phyloP scores from a whole-genome alignment of 2,113 vertebrate genomes.

The Stegastes partitus region DNA sequence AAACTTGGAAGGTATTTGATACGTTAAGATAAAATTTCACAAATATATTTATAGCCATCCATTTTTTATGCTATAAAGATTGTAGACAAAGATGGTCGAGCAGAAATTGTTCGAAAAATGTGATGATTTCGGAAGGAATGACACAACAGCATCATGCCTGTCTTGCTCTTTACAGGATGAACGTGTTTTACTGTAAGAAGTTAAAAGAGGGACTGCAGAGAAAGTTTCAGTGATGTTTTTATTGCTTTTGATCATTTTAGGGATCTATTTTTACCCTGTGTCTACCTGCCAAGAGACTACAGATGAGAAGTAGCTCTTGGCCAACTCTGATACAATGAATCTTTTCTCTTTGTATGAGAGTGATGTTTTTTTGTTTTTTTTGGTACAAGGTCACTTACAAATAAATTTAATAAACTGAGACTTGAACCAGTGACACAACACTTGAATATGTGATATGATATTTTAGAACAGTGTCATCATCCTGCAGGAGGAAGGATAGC shows the following conservation, averaged over 20 bases:
- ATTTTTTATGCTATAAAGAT: no score
- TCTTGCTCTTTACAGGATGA: neutral
- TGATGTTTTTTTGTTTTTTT: neutral
- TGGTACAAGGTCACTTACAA: neutral
- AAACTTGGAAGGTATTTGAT: no score
- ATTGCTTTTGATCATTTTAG: neutral
- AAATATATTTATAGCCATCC: no score
- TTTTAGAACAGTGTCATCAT: no score
- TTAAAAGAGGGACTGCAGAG: neutral
- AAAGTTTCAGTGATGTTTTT: neutral
- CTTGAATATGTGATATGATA: no score
- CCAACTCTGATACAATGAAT: neutral
- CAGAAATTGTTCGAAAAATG: no score
- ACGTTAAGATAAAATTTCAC: no score
- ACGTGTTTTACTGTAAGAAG: neutral
- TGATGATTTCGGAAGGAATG: no score
- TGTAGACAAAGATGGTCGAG: no score
- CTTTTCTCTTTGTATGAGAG: neutral
- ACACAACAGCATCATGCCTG: neutral
- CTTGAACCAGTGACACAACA: neutral
- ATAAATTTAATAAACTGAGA: neutral
- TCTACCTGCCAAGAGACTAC: neutral
- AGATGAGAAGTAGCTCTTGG: neutral
- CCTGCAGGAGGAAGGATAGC: no score
- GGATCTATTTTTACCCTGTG: neutral